Base-by-base conservation (phyloP, 2,797 vertebrate species). In the Anniella stebbinsi region DNA sequence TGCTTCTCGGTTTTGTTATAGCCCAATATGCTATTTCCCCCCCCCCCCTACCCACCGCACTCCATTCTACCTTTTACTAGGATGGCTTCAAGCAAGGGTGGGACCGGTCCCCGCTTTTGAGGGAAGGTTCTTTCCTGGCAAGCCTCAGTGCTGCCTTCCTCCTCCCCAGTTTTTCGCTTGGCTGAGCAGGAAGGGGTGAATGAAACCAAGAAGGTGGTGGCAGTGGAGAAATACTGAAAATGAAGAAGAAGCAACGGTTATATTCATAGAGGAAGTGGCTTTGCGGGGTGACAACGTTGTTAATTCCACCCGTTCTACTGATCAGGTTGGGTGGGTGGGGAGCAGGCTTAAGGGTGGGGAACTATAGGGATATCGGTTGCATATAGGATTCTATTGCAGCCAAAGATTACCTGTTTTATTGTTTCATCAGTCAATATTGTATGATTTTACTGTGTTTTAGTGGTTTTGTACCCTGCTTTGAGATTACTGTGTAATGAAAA, bases 221-320 rank as follows among this genome's bases (percentile, higher is more conserved):
- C 5, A 2, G 78, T 57, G 91, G 41, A 86, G 85, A 91, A 89
- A 83, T 89, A 57, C n/a, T 60, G 60, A 89, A 86, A 69, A 54
- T 60, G 23, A 78, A 63, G 63, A 82, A 67, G 69, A 84, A 70
- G 51, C 73, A 80, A 78, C 80, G 8, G 89, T 87, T 90, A 77
- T 8, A 73, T 23, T 54, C 33, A 66, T 3, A 90, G 67, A 91
- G 90, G 90, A 91, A 91, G 90, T 91, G 90, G 90, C 38, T 84
- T 88, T 84, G 73, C 78, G 51, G 67, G 57, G 30, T 80, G 81
- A 57, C 30, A 72, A 54, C 12, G 2, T 5, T 25, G 38, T 36
- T n/a, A 33, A 48, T 77, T 84, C 81, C 73, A 51, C 30, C 66
- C 15, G 6, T 70, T 72, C 10, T 41, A 1, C 17, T 73, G 8